These are phyloP conservation scores for Oncorhynchus kisutch DNA, from an alignment of 2,113 vertebrate species.

Conservation along the genomic window DNA sequence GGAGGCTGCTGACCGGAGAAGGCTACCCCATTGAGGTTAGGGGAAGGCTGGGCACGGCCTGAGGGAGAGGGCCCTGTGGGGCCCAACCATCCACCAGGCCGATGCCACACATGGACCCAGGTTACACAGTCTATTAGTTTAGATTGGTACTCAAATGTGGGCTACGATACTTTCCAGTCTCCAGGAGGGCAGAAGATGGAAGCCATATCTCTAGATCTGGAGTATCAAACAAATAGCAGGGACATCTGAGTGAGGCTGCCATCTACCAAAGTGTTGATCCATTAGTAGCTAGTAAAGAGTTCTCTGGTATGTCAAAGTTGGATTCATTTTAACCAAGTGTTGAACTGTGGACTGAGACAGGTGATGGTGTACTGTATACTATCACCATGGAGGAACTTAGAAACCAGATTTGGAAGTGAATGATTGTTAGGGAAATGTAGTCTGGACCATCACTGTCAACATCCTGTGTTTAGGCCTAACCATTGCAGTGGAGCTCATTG, in stretches of 20 bases:
- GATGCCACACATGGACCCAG: not conserved
- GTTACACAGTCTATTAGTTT: too few species aligned
- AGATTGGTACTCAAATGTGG: too few species aligned
- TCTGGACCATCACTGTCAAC: not conserved
- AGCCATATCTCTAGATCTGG: not conserved
- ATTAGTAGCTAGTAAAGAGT: too few species aligned
- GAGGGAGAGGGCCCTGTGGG: not conserved
- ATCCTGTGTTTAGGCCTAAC: not conserved
- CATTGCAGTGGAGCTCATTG: not conserved
- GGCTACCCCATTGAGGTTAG: constrained; percentile 52
- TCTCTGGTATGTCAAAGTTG: not conserved
- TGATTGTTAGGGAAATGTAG: not conserved
- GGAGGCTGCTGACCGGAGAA: constrained; percentile 69
- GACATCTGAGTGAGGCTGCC: not conserved
- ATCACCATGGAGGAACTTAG: too few species aligned
- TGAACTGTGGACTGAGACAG: not conserved
- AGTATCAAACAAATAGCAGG: too few species aligned
- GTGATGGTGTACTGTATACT: too few species aligned
- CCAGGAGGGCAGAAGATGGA: too few species aligned
- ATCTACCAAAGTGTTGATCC: not conserved
- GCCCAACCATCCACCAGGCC: not conserved
- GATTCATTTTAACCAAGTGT: not conserved
- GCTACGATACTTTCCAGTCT: too few species aligned
- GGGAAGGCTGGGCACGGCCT: not conserved
- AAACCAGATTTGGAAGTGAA: not conserved